Percentiles rank a stretch among this genome's conserved stretches.
Conservation (phyloP, 2,113 vertebrate genomes). For the Aptenodytes patagonicus region DNA sequence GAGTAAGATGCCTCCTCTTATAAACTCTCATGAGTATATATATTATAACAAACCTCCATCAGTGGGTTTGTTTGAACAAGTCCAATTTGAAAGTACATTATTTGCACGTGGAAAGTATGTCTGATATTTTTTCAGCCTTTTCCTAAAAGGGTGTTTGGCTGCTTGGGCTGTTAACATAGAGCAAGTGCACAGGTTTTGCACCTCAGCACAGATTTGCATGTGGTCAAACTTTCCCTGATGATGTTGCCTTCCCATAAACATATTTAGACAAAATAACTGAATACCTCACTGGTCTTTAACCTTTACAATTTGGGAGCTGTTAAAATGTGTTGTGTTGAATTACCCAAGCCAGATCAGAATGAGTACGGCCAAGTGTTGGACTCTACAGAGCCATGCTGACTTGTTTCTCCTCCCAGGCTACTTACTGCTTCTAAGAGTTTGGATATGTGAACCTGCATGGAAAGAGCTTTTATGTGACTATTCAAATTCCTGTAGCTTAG, state of each 20-base stretch:
- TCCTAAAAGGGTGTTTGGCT: not conserved
- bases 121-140: not conserved
- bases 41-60: not conserved
- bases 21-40: not conserved
- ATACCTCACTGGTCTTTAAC: not conserved
- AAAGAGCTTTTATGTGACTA: not conserved
- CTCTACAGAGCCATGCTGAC: not conserved
- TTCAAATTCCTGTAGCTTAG: not conserved
- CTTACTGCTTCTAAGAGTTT: not conserved
- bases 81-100: not conserved
- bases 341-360: not conserved
- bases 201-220: not conserved
- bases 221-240: not conserved
- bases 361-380: fast-evolving
- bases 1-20: not conserved
- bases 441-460: not conserved
- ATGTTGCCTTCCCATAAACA: not conserved
- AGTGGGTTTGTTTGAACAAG: not conserved
- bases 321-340: not conserved
- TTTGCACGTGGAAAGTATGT: not conserved
- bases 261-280: not conserved
- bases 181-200: not conserved
- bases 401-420: not conserved
- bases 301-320: not conserved
- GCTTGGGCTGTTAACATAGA: not conserved